Base-by-base conservation (phyloP, 2,113 vertebrate species). In the Ciconia stormi region DNA sequence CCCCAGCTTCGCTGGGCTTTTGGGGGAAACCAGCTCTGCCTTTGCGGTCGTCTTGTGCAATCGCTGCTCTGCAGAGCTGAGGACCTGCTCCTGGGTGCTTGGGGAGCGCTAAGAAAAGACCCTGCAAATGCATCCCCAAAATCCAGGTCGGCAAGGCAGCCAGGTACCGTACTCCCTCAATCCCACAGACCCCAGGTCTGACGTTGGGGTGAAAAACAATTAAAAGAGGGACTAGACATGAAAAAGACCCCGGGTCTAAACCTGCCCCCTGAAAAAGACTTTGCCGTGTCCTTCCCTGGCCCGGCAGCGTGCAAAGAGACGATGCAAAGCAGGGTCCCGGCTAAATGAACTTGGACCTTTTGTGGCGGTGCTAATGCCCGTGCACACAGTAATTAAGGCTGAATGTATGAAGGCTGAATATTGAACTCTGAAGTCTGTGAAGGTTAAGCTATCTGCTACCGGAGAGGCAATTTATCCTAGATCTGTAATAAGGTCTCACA, bases 401-500 rank as follows among this genome's bases (percentile, higher is more conserved):
- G 89, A 73, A 96, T 11, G 76, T 30, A 86, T 53, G 93, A 96
- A 95, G 72, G 92, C 69, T 91, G 94, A 93, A 95, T 83, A 78
- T 63, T 96, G 96, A 97, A 87, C 95, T 96, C 94, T 22, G n/a
- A 46, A 92, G 94, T 63, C 92, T 23, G 61, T 91, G 96, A 97
- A 97, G 97, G 97, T 97, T 95, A 96, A 70, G 82, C 86, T 50
- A 19, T 44, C 21, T 17, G 78, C 93, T 82, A 66, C 78, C 1
- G 0, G 91, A 87, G 90, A 95, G 86, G 90, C 82, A 95, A 96
- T 97, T 97, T 78, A 94, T 95, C 96, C 96, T 70, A 4, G 26
- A 36, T 81, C 94, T 40, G 65, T 95, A 95, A 91, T 93, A 95
- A 97, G 95, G 94, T 92, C 96, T 93, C 96, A 92, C 92, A 91